A percentile compares a stretch with the other conserved stretches of the same genome.
These are phyloP conservation scores for Amorpha juglandis DNA, from an alignment of 2,888 invertebrate genomes.

Conservation along the genomic window DNA sequence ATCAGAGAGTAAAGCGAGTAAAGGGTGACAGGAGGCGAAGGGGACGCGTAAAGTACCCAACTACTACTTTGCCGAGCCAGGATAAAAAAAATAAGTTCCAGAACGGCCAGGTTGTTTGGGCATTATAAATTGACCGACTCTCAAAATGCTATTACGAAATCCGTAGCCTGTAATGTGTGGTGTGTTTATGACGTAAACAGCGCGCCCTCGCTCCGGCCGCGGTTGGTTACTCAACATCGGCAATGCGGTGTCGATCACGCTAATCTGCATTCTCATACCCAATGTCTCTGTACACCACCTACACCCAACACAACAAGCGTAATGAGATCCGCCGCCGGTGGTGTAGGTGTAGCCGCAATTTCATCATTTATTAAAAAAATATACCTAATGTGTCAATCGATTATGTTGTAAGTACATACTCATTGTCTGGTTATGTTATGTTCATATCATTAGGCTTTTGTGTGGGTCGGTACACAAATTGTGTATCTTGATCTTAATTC, in stretches of 20 bases:
- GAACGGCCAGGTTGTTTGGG: too few relatives aligned
- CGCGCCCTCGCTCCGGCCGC: constrained; percentile 50
- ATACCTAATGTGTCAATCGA: constrained; percentile 17
- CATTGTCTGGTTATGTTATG: neutral
- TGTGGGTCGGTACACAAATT: neutral
- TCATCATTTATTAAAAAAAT: constrained; percentile 12
- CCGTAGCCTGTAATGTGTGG: neutral
- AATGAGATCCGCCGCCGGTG: constrained; percentile 6
- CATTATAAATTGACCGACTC: too few relatives aligned
- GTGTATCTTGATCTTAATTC: neutral
- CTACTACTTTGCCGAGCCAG: too few relatives aligned
- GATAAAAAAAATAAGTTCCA: too few relatives aligned
- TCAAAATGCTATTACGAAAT: too few relatives aligned
- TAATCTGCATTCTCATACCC: constrained; percentile 60
- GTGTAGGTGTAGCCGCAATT: constrained; percentile 1
- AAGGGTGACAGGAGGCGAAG: too few relatives aligned
- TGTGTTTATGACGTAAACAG: constrained; percentile 45
- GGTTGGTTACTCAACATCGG: constrained; percentile 62
- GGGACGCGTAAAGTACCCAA: too few relatives aligned
- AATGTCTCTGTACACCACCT: constrained; percentile 27
- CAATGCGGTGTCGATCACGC: constrained; percentile 70
- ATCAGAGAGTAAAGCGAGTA: too few relatives aligned
- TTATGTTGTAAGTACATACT: neutral
- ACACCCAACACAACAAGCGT: neutral
- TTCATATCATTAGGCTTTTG: neutral